Percentiles rank a stretch among this genome's conserved stretches.
phyloP scores from a whole-genome alignment of 2,888 invertebrate genomes.

The Liodrosophila aerea region DNA sequence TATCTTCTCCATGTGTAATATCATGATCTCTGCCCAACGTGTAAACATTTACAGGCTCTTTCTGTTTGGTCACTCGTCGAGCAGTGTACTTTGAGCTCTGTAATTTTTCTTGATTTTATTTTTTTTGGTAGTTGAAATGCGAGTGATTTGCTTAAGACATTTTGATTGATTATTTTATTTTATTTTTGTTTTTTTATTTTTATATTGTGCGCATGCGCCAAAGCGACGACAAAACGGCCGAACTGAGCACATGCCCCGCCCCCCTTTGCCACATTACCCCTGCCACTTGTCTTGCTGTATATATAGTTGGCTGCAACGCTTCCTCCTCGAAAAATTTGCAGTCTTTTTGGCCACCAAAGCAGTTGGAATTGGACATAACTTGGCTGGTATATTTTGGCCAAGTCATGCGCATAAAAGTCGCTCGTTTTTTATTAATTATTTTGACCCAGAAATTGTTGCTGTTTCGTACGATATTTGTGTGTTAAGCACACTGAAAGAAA shows the following conservation, averaged over 20 bases:
- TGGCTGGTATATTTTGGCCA: slow-evolving; percentile 50
- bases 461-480: slow-evolving; percentile 34
- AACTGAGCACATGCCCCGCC: background rate
- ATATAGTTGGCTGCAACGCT: background rate
- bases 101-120: slow-evolving; percentile 39
- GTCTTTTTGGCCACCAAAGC: slow-evolving; percentile 38
- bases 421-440: slow-evolving; percentile 70
- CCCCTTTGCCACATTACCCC: background rate
- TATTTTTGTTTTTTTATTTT: slow-evolving; percentile 16
- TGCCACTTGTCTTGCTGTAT: background rate
- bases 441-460: slow-evolving; percentile 69
- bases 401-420: slow-evolving; percentile 66
- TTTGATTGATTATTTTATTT: slow-evolving; percentile 73
- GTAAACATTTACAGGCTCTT: slow-evolving; percentile 26
- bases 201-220: slow-evolving; percentile 51
- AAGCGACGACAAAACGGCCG: slow-evolving; percentile 60
- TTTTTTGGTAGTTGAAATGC: slow-evolving; percentile 68
- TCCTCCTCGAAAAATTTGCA: slow-evolving; percentile 41
- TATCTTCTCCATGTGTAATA: background rate
- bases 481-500: slow-evolving; percentile 39
- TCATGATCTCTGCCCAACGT: slow-evolving; percentile 1
- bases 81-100: slow-evolving; percentile 24
- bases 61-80: slow-evolving; percentile 11
- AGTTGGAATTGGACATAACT: background rate
- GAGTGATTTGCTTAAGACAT: slow-evolving; percentile 77